Evolutionary conservation across 2,888 invertebrate genomes (phyloP), one percentile per base, ranked within the genome.

Genomic region (Ophioninae sp.): DNA sequence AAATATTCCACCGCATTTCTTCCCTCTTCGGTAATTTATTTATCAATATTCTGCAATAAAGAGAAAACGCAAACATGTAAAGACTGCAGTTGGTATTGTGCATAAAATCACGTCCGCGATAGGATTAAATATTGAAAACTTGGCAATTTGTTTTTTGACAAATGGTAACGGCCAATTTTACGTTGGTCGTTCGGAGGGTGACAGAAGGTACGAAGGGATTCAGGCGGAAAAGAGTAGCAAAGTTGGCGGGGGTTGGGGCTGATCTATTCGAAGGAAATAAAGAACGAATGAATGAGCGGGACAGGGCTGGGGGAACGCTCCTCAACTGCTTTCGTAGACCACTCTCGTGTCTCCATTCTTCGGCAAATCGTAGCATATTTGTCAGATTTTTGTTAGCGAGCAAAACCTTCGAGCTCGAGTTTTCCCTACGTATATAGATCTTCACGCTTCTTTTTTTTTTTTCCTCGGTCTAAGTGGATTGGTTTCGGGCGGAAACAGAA

Each of bases 331-430:
- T 61, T 83, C 74, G 5, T 57, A 72, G 75, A 70, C 79, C 84
- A 78, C 83, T 82, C 88, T 87, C 89, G 89, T 87, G 86, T 86
- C 87, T 88, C 90, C 89, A 90, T 91, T 91, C 90, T 91, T 89
- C 89, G 89, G 91, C 88, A 92, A 92, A 92, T 92, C 90, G 92
- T 87, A 89, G 90, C 91, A 92, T 92, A 92, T 92, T 92, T 92
- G 92, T 92, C 92, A 92, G 92, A 92, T 92, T 92, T 92, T 92
- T 91, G 91, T 92, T 91, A 89, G 86, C 85, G 91, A 90, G 91
- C 90, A 92, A 92, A 92, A 76, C 76, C 77, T 73, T 50, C 23
- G 17, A 21, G 50, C 30, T 13, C 72, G 56, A 81, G 59, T 41
- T 70, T 81, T 73, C 78, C 69, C 72, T 68, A n/a, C 41, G 30